Percentiles rank a stretch among this genome's conserved stretches.
phyloP scores from a whole-genome alignment of 2,113 vertebrate genomes.

The Psittacula cyanocephala region DNA sequence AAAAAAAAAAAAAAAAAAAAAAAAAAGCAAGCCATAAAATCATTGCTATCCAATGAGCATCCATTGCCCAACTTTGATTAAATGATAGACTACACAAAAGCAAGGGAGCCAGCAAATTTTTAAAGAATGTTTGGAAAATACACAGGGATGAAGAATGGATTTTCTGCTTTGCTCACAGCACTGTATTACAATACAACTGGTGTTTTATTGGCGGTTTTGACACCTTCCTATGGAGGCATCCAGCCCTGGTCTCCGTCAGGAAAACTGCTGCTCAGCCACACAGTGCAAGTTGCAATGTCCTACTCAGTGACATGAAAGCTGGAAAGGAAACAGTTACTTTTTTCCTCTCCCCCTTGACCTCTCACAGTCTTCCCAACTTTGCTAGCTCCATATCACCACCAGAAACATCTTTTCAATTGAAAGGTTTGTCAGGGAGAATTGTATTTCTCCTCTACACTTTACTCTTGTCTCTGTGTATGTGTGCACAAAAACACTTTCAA shows the following conservation, averaged over 20 bases:
- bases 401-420: not conserved
- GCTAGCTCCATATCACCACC: not conserved
- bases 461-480: not conserved
- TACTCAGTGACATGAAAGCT: not conserved
- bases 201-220: not conserved
- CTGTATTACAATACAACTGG: not conserved
- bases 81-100: not conserved
- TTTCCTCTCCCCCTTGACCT: not conserved
- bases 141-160: not conserved
- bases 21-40: not conserved
- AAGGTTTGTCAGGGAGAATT: not conserved
- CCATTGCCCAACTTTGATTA: not conserved
- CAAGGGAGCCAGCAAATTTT: not conserved
- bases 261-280: not conserved
- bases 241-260: not conserved
- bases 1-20: not conserved
- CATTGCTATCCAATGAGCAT: not conserved
- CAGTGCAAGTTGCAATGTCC: not conserved
- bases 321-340: fast-evolving
- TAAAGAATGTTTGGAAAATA: not conserved
- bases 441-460: not conserved
- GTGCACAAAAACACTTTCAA: not conserved
- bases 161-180: not conserved
- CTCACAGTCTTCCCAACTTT: not conserved
- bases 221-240: not conserved